Evolutionary conservation across 2,888 invertebrate species (phyloP), one percentile per base, ranked within the genome.

Genomic region (Oscheius sp.): DNA sequence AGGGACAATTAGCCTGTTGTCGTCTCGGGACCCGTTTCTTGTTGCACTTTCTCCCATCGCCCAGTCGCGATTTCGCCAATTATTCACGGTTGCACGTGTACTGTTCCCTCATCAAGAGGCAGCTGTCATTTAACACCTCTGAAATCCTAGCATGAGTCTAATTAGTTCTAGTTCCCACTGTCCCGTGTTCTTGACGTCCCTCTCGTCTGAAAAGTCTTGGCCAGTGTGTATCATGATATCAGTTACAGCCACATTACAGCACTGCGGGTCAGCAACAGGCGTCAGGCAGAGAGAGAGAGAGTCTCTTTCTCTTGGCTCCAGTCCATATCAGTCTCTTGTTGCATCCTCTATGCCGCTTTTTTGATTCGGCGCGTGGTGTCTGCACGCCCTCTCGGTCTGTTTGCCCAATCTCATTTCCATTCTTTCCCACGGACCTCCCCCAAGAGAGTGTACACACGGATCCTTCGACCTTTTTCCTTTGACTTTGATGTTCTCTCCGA

Each of bases 191-290:
- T 42, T 42, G 42, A 42, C 42, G 42, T 42, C 42, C 7, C 3
- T 42, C 3, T 5, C 42, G 42, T 7, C 42, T 42, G 42, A 42
- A 42, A 42, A 42, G 42, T 53, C 53, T 3, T 11, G 29, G n/a
- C 29, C n/a, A 32, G 37, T 65, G 65, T 68, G 68, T 55, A 68
- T 68, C 68, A 68, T 68, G 68, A 68, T 68, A 68, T 68, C 68
- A 68, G 68, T 68, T 68, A 68, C 68, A 68, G n/a, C 35, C 37
- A 2, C 9, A n/a, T 68, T 68, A 68, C 68, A 68, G 9, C 33
- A 37, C 35, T 29, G 35, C 10, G 42, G 62, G 62, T 62, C 62
- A 62, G 63, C 47, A 53, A 53, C n/a, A 53, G n/a, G 29, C 53
- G 63, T 47, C 47, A 48, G 48, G 42, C 63, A 37, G 13, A 33